Evolutionary conservation across 2,797 vertebrate species (phyloP), one percentile per base, ranked within the genome.

Genomic region (Podargus strigoides): DNA sequence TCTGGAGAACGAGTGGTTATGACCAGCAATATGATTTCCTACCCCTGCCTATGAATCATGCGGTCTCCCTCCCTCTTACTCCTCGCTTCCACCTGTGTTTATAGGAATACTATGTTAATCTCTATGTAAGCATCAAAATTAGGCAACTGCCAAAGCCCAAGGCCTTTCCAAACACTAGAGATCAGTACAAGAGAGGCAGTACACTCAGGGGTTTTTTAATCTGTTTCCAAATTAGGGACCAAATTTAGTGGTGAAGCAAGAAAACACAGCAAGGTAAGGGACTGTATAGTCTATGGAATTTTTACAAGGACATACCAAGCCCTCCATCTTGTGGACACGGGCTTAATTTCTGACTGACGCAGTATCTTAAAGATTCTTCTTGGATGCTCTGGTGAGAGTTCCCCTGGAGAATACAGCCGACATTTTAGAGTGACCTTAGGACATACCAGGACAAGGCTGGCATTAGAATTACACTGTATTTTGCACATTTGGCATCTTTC

Each of bases 71-170:
- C 79, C 78, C 81, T 84, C 87, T 63, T 7, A 53, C 16, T 52
- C 30, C 87, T 42, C 41, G 14, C 60, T 93, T 58, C 69, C 93
- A 95, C 91, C 89, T 84, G 87, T 89, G 79, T 95, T 95, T 92
- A 70, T 49, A 90, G 73, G 85, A 73, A 86, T 58, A 28, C 24
- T 10, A 0, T 1, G 39, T 21, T 86, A 55, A 87, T 83, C 76
- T 91, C 79, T 62, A 13, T 19, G 62, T 3, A 50, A 81, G 76
- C 91, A 89, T 36, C 89, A 91, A 92, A 96, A 90, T 14, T 68
- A 59, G 22, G 53, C 58, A 42, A 62, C 36, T 74, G 90, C 76
- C 68, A 85, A 92, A 82, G 93, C 78, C 78, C 85, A 77, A 34
- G 75, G 87, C 58, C 50, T 82, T 91, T 80, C 87, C 85, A 94